Conservation (phyloP, 2,113 vertebrate genomes). For the Ophthalmolycus amberensis region DNA sequence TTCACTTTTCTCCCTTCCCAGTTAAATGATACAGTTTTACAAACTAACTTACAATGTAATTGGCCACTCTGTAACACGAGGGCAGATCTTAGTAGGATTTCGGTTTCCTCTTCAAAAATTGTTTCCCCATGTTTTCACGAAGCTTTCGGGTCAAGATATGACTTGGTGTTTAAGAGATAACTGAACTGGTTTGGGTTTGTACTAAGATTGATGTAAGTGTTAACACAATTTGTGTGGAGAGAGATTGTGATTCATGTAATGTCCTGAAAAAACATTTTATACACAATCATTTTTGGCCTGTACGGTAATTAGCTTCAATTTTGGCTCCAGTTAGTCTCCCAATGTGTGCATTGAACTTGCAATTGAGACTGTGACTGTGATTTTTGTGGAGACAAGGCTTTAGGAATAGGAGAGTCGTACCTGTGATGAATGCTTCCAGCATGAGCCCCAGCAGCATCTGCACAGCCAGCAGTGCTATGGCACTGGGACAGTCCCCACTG, state of each 20-base stretch:
- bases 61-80: not conserved
- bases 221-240: not conserved
- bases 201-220: not conserved
- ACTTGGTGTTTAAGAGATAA: not conserved
- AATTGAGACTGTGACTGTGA: not conserved
- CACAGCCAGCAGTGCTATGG: conserved; percentile 93
- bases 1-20: not conserved
- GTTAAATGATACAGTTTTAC: not conserved
- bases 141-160: not conserved
- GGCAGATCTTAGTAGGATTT: not conserved
- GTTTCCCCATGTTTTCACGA: not conserved
- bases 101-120: not conserved
- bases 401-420: conserved; percentile 77
- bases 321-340: not conserved
- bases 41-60: not conserved
- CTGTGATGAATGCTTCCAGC: conserved; percentile 98
- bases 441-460: conserved; percentile 98
- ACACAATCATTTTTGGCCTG: not conserved
- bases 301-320: not conserved
- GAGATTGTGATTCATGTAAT: not conserved
- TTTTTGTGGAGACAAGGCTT: conserved; percentile 1
- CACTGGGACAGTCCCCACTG: conserved; percentile 94
- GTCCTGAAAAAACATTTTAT: not conserved
- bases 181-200: not conserved
- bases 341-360: not conserved